Evolutionary conservation across 2,888 invertebrate species (phyloP), one percentile per base, ranked within the genome.

Genomic region (Macrophya annulata): DNA sequence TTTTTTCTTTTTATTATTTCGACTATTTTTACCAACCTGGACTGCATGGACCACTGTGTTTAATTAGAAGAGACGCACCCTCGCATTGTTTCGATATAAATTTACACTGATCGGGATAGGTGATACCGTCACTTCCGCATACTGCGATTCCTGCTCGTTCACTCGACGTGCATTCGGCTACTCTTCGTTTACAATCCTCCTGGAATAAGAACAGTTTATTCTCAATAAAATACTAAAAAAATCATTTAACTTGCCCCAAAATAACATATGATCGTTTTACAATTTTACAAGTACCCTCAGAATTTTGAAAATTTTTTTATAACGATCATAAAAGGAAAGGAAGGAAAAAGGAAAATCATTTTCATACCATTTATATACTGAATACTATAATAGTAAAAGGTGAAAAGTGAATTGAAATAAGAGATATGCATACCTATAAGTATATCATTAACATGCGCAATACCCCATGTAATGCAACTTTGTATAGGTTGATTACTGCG

Each of bases 71-170:
- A 85, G 96, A 95, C 89, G 95, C 95, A n/a, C 96, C 96, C 88
- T 95, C 95, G 92, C 98, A 98, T 91, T 97, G 96, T 43, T 96
- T 96, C 88, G 96, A 95, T 90, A 97, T 95, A 88, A 98, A 95
- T 88, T 97, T 96, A 92, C 98, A 98, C 87, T 96, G 95, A 87
- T 96, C 96, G 71, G 96, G 95, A 94, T 98, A 98, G 43, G 98
- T 98, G 87, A 96, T 95, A 21, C 97, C 97, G 92, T 98, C 97
- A 43, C 96, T 96, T 71, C 97, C 97, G 92, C 97, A 98, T 71
- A 97, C 96, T 0, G 96, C 95, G 74, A 89, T 88, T 85, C 89
- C 91, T 43, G 90, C 85, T 72, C 86, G 88, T 25, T 88, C 89
- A 76, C 88, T 89, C 90, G 89, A 91, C 65, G 90, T 89, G 86